Evolutionary conservation across 2,113 vertebrate species (phyloP), one percentile per base, ranked within the genome.

Genomic region (Empidonax alnorum): DNA sequence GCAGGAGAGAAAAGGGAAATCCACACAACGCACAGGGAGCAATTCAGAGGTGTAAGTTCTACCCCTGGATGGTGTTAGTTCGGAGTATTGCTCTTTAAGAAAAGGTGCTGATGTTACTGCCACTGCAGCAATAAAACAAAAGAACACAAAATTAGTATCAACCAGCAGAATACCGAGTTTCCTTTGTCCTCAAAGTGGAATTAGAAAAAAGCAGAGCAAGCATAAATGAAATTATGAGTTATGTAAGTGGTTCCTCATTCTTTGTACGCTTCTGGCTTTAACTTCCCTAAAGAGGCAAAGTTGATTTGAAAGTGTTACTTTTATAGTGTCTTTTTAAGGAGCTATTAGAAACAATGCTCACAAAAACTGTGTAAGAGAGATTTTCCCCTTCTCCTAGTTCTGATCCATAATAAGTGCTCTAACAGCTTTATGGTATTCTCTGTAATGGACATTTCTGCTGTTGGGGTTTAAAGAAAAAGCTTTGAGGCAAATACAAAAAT

Each of bases 191-290:
- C 68, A 78, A 80, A 94, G 90, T 31, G 79, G 67, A 90, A 90
- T 92, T 93, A 92, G 88, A 96, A 96, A 90, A 89, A 89, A 93
- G 93, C 94, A 95, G 83, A 82, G 93, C 92, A 96, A 93, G 96
- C 96, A 87, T 61, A 97, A 97, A 94, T 76, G 31, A 94, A 96
- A 84, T 83, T 81, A 81, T 78, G 65, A 81, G 59, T 95, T 95
- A 81, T 90, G 61, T 81, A 94, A 94, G 73, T 31, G 69, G 83
- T 96, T 97, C 96, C 93, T 92, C 76, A 72, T 84, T 92, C 76
- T 86, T 79, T 76, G 59, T 66, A 46, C 46, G 90, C 78, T 58
- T 93, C 68, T 92, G 77, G 71, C 72, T 93, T 80, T 77, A 90
- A 88, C 95, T 95, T 96, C 96, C 88, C 79, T 72, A 83, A 73